Evolutionary conservation across 1,140 invertebrate species (phyloP), one percentile per base, ranked within the genome.

Genomic region (Philopotamus ludificatus): DNA sequence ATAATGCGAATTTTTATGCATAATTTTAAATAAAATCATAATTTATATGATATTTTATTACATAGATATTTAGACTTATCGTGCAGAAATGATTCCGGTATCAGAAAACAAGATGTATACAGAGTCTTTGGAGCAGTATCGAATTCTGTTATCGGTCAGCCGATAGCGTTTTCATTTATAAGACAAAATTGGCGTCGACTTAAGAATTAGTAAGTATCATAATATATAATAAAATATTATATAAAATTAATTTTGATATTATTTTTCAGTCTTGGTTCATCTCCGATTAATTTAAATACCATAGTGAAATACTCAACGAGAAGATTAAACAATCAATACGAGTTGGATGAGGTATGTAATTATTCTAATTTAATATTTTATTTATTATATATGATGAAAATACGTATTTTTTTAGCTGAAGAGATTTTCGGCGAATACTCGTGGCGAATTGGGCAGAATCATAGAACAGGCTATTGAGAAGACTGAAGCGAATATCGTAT

Each of bases 381-480:
- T 18, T 34, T 34, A 34, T 34, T 12, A 18, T 44, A 3, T 44
- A 8, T 39, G 34, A 39, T 39, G 34, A 8, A 39, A 39, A n/a
- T 3, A 44, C 12, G 20, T 44, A 18, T 50, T 16, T 54, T 63
- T 63, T 44, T 73, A 89, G 87, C 72, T 90, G 51, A 81, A 86
- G 68, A 80, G 84, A 22, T 91, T 91, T 70, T 80, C 85, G 0
- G 76, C 77, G 0, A 81, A 84, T 34, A 81, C 84, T 20, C 76
- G 78, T 42, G 79, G 80, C 20, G 85, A 89, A 28, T 78, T 92
- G 2, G 87, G 87, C 0, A 76, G 91, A 55, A 86, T 89, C 1
- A 84, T 91, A 0, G 82, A 88, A 63, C 92, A 94, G 76, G 85
- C 89, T 0, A 78, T 93, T 1, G 92, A 95, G 72, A 84, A 89